Evolutionary conservation across 1,140 invertebrate genomes (phyloP), one percentile per base, ranked within the genome.

Genomic region (Battus philenor): DNA sequence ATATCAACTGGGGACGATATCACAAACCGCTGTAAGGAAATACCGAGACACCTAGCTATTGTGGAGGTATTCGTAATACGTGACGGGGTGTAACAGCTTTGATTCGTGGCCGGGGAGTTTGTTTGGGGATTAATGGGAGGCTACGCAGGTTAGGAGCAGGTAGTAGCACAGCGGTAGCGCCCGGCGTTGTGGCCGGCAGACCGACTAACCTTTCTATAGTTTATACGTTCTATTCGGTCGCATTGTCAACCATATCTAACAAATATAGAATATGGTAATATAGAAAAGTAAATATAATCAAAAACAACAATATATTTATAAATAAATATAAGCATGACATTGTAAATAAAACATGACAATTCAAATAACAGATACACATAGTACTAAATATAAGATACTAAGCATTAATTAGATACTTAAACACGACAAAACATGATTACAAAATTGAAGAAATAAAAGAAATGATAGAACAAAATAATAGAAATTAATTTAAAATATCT

Each of bases 101-200:
- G 63, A 68, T 77, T 72, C 77, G 72, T 78, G 74, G 68, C 64
- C 54, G 53, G 50, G 34, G 41, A 58, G 56, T 66, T 57, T 50
- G 60, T 67, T 56, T 43, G 44, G 61, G 69, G 74, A 78, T 81
- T 76, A 81, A 52, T 50, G 55, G 53, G 54, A 36, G 51, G 52
- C 64, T 60, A 53, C 43, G 44, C 69, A 71, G 74, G 69, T 76
- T 75, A 65, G 43, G 56, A 59, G 68, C 77, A 81, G 74, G 77
- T 81, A 80, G 69, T 54, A 46, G 50, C 50, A 60, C 57, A 59
- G 47, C 18, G 10, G 50, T 22, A 26, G 39, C n/a, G n/a, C n/a
- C 27, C 39, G 12, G 34, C 27, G 34, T n/a, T 22, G 10, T 39
- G 16, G 16, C 30, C 30, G n/a, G n/a, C n/a, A n/a, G n/a, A n/a